These are phyloP conservation scores for Pentalonia nigronervosa DNA, from an alignment of 1,140 invertebrate genomes.

Conservation along the genomic window DNA sequence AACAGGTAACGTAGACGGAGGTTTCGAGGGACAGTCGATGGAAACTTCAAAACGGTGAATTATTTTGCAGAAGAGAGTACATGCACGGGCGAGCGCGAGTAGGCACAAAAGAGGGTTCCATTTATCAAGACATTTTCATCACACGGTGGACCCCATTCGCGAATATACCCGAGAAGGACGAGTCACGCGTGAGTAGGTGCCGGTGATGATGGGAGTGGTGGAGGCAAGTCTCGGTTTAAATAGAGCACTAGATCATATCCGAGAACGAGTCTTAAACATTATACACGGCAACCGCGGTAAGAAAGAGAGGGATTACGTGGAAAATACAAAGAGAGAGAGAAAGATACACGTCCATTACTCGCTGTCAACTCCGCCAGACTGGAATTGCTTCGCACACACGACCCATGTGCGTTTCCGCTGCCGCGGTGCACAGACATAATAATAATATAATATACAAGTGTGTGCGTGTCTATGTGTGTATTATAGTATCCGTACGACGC, in stretches of 20 bases:
- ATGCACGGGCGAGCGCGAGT: background rate
- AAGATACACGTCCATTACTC: conserved; percentile 49
- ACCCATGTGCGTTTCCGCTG: background rate
- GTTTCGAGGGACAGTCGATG: background rate
- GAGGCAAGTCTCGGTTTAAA: conserved; percentile 37
- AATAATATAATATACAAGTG: conserved; percentile 25
- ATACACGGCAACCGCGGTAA: background rate
- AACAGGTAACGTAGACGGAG: background rate
- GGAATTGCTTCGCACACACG: conserved; percentile 48
- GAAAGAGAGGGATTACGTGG: background rate
- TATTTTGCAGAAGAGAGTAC: conserved; percentile 36
- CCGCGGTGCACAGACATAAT: background rate
- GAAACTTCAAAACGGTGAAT: conserved; percentile 52
- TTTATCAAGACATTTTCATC: conserved; percentile 57
- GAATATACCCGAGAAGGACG: background rate
- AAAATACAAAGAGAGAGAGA: background rate
- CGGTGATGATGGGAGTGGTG: too few species aligned
- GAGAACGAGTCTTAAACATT: conserved; percentile 32
- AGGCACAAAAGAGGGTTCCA: conserved; percentile 14
- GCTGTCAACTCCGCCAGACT: conserved; percentile 53
- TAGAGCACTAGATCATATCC: conserved; percentile 53
- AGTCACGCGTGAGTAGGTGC: background rate
- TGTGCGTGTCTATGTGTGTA: background rate
- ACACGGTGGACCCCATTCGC: background rate
- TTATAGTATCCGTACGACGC: background rate